A percentile compares a stretch with the other conserved stretches of the same genome.
phyloP scores from a whole-genome alignment of 2,113 vertebrate species.

The Felis chaus region DNA sequence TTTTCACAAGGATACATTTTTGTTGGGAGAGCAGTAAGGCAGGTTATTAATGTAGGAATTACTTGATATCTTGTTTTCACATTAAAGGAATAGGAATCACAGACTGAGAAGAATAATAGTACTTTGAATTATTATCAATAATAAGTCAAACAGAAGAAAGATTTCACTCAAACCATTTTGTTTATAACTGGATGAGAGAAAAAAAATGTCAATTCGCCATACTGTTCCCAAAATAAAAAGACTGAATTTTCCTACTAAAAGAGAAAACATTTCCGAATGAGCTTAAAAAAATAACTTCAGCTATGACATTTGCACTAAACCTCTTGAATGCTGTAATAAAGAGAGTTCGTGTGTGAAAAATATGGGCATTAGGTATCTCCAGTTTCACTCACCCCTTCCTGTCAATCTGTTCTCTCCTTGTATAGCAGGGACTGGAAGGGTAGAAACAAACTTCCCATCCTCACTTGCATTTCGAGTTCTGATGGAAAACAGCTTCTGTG shows the following conservation, averaged over 20 bases:
- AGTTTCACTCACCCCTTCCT: background rate
- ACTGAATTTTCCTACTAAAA: background rate
- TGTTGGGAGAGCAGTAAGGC: background rate
- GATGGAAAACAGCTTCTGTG: background rate
- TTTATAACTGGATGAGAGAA: background rate
- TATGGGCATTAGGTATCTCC: rapidly evolving
- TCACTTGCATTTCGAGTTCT: background rate
- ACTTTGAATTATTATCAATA: background rate
- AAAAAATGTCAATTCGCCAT: background rate
- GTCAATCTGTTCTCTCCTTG: background rate
- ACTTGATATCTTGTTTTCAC: background rate
- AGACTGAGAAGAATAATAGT: background rate
- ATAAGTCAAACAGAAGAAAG: background rate
- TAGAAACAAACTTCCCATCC: background rate
- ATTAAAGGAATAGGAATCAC: background rate
- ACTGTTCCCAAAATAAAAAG: background rate
- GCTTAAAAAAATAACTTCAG: background rate
- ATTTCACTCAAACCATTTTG: background rate
- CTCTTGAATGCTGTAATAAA: background rate
- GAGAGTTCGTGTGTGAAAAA: background rate
- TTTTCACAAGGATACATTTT: background rate
- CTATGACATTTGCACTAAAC: background rate
- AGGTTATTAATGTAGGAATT: background rate
- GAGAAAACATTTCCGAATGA: background rate
- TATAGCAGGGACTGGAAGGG: background rate